These are phyloP conservation scores for Acromyrmex heyeri DNA, from an alignment of 1,140 invertebrate genomes.

Conservation along the genomic window DNA sequence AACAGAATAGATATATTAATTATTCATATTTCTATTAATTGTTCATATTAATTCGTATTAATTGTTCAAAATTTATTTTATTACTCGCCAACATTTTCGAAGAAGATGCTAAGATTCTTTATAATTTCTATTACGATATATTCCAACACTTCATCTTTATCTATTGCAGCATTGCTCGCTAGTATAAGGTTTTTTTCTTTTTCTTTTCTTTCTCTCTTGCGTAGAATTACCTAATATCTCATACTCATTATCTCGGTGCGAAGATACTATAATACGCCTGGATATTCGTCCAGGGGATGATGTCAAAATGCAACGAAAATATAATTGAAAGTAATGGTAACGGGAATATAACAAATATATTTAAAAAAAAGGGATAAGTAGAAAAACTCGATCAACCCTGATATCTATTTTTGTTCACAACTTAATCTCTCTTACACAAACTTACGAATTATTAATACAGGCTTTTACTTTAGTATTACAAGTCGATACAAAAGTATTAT, in stretches of 20 bases:
- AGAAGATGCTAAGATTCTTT: background rate
- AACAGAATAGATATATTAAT: background rate
- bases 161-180: slow-evolving; percentile 48
- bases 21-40: background rate
- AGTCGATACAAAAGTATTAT: no score
- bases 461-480: no score
- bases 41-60: background rate
- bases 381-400: background rate
- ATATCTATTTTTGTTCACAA: background rate
- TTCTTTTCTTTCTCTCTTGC: background rate
- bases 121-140: background rate
- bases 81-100: background rate
- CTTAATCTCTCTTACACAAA: background rate
- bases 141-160: background rate
- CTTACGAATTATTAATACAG: background rate
- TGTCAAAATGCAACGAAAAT: slow-evolving; percentile 56
- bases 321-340: slow-evolving; percentile 55
- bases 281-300: slow-evolving; percentile 56
- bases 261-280: slow-evolving; percentile 52
- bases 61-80: background rate
- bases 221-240: slow-evolving; percentile 70
- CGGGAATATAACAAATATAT: background rate
- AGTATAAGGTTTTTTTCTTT: background rate
- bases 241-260: slow-evolving; percentile 53
- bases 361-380: background rate